Base-by-base conservation (phyloP, 2,797 vertebrate genomes). In the Tolypeutes matacus region DNA sequence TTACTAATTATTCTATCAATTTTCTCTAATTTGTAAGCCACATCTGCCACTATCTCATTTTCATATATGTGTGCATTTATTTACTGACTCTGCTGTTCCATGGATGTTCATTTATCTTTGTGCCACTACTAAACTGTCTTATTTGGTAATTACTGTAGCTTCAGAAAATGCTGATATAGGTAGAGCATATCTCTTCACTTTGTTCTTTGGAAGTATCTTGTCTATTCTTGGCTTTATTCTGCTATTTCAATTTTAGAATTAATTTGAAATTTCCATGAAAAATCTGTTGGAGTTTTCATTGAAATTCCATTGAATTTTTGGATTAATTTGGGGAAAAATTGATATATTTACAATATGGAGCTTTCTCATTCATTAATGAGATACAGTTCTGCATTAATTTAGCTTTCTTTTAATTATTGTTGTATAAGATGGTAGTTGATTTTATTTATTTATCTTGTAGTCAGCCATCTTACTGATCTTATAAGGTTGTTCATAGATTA, bases 211-310 rank as follows among this genome's bases (percentile, higher is more conserved):
- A 36, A 82, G 76, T 56, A 31, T 82, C n/a, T 58, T 64, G 25
- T 11, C 51, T 77, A 2, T 39, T 75, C 3, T 14, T 89, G 2
- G 60, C 20, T 7, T 83, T 89, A 76, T 9, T 76, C 49, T 76
- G 49, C 60, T 31, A 83, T 83, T 67, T 49, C 34, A 88, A 88
- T 53, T 88, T 95, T 92, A 88, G 53, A 83, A 51, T 87, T 75
- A 69, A 34, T 27, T 76, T 62, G 23, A 80, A 72, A 42, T 72
- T 67, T 70, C n/a, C 34, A 27, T 78, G 60, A 51, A 72, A 49
- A 72, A 9, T 80, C 67, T 72, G 4, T 80, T 80, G 34, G 64
- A 60, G n/a, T 70, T 80, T 70, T 90, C 29, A 80, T 65, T 77
- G 46, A n/a, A 77, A 90, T 81, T 72, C 11, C 36, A 80, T 17